Evolutionary conservation across 2,888 invertebrate genomes (phyloP).

Genomic region (Drosophila atripex): DNA sequence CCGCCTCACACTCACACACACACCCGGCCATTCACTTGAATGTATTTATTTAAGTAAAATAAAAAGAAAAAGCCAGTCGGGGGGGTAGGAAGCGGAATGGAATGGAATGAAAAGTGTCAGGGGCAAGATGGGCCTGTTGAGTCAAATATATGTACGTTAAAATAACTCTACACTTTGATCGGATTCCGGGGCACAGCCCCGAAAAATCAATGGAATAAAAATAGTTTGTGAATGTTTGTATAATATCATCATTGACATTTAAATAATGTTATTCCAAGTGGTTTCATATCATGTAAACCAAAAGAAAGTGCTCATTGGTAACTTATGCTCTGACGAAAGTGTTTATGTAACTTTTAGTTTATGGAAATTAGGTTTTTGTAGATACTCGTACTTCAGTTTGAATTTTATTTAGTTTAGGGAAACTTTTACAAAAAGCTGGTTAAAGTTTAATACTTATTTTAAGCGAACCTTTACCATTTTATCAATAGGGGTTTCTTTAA

Average conservation of each 20-base stretch:
- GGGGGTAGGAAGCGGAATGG: background rate
- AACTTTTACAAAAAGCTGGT: background rate
- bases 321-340: background rate
- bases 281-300: conserved; percentile 11
- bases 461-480: no score
- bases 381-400: no score
- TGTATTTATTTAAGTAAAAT: conserved; percentile 77
- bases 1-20: conserved; percentile 25
- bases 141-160: conserved; percentile 1
- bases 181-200: conserved; percentile 5
- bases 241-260: conserved; percentile 27
- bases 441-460: background rate
- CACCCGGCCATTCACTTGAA: conserved; percentile 42
- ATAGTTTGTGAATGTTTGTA: conserved; percentile 29
- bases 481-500: background rate
- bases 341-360: background rate
- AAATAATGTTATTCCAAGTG: conserved; percentile 30
- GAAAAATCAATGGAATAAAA: conserved; percentile 29
- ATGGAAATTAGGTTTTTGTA: background rate
- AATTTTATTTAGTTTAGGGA: no score
- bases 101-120: conserved; percentile 16
- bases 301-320: background rate
- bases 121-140: conserved; percentile 38
- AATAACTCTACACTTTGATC: conserved; percentile 6
- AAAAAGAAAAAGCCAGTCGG: conserved; percentile 40